Percentiles rank a stretch among this genome's conserved stretches.
Conservation (phyloP, 92 coral and sea anemone genomes). For the Phenganax stokvisi region DNA sequence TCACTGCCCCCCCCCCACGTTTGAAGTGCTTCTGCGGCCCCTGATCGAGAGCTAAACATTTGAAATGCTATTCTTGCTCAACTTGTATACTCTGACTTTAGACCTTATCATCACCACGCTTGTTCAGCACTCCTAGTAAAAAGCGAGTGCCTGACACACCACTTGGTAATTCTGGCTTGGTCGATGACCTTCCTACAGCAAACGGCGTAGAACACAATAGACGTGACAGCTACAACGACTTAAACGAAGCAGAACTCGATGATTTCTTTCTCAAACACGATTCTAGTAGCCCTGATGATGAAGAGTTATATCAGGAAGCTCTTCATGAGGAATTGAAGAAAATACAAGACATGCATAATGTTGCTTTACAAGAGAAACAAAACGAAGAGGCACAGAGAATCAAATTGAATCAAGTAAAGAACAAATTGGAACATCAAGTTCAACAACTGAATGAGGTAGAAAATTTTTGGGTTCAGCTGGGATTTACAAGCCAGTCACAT, state of each 20-base stretch:
- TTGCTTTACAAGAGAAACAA: conserved; percentile 69
- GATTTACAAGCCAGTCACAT: neutral
- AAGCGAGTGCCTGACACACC: conserved; percentile 30
- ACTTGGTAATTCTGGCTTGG: conserved; percentile 27
- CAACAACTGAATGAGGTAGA: conserved; percentile 80
- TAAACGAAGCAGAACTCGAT: conserved; percentile 79
- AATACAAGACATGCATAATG: conserved; percentile 92
- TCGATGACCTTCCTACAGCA: conserved; percentile 50
- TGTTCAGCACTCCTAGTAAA: conserved; percentile 80
- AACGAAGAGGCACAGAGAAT: conserved; percentile 72
- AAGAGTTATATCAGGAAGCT: conserved; percentile 80
- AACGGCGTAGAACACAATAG: conserved; percentile 61
- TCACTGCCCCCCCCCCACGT: too few relatives aligned
- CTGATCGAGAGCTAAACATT: neutral
- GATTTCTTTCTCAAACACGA: conserved; percentile 89
- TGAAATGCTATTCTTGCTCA: neutral
- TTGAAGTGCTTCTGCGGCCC: too few relatives aligned
- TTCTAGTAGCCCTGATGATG: conserved; percentile 73
- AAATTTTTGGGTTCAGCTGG: neutral
- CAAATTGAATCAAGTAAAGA: conserved; percentile 67
- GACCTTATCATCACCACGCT: conserved; percentile 89
- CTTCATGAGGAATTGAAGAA: conserved; percentile 85
- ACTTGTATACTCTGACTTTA: neutral
- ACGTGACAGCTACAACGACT: conserved; percentile 81
- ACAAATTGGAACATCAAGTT: conserved; percentile 76